Evolutionary conservation across 2,888 invertebrate genomes (phyloP).

Genomic region (Patella caerulea): DNA sequence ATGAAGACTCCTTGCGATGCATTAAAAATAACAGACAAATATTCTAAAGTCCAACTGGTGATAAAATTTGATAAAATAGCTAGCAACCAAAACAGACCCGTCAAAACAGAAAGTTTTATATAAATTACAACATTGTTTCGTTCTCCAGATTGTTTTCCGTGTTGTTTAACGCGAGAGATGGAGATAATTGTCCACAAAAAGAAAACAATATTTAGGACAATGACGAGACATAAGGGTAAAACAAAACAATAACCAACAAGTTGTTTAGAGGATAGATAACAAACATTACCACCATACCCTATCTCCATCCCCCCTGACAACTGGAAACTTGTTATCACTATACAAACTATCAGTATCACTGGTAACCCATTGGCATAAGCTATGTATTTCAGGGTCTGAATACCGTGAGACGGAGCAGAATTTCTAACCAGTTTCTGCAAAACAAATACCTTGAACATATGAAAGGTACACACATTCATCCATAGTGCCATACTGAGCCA

Average conservation of each 20-base stretch:
- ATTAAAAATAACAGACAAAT: slow-evolving; percentile 40
- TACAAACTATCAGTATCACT: slow-evolving; percentile 1
- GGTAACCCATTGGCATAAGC: slow-evolving; percentile 17
- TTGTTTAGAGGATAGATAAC: slow-evolving; percentile 33
- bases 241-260: slow-evolving; percentile 41
- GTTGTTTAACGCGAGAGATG: slow-evolving; percentile 26
- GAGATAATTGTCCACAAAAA: slow-evolving; percentile 40
- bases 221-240: slow-evolving; percentile 39
- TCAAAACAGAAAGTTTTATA: slow-evolving; percentile 44
- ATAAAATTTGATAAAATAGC: slow-evolving; percentile 41
- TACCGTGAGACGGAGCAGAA: slow-evolving; percentile 6
- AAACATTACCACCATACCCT: slow-evolving; percentile 38
- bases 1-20: slow-evolving; percentile 50
- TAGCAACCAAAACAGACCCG: slow-evolving; percentile 51
- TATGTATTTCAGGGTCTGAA: slow-evolving; percentile 10
- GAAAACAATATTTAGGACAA: slow-evolving; percentile 44
- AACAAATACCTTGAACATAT: slow-evolving; percentile 44
- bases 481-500: slow-evolving; percentile 41
- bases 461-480: slow-evolving; percentile 44
- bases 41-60: slow-evolving; percentile 33
- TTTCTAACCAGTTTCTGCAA: slow-evolving; percentile 12
- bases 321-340: slow-evolving; percentile 7
- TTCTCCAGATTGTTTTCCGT: slow-evolving; percentile 21
- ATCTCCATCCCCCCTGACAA: slow-evolving; percentile 19
- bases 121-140: slow-evolving; percentile 39